Evolutionary conservation across 2,113 vertebrate species (phyloP).

Genomic region (Casuarius casuarius): DNA sequence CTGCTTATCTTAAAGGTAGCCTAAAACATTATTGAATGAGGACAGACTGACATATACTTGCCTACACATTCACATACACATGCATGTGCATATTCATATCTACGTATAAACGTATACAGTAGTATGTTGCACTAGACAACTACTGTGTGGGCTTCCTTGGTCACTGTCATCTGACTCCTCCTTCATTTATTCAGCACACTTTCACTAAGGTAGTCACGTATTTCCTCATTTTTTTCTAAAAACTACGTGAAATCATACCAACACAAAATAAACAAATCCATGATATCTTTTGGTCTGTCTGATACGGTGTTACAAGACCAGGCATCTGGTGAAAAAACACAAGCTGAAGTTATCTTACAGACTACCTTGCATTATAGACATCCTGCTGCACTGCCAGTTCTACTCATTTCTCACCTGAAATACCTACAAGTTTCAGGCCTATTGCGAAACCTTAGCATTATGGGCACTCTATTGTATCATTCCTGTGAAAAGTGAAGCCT

Average conservation of each 20-base stretch:
- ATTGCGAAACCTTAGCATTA: background rate
- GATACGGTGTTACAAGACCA: background rate
- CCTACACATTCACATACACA: background rate
- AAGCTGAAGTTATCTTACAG: background rate
- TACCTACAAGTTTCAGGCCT: background rate
- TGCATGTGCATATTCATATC: background rate
- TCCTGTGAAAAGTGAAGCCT: background rate
- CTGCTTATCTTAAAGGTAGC: background rate
- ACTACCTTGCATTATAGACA: background rate
- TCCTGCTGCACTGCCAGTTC: background rate
- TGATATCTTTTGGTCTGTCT: background rate
- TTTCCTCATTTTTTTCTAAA: background rate
- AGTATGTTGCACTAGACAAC: background rate
- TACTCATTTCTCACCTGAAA: background rate
- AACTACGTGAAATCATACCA: background rate
- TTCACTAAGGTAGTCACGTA: background rate
- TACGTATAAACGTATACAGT: background rate
- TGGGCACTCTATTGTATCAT: background rate
- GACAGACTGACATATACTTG: background rate
- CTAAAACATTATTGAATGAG: background rate
- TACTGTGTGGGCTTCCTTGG: background rate
- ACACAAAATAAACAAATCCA: background rate
- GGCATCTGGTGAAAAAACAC: background rate
- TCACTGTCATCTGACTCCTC: background rate
- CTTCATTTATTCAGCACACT: background rate